Base-by-base conservation (phyloP, 2,797 vertebrate genomes). In the Hoplostethus atlanticus region DNA sequence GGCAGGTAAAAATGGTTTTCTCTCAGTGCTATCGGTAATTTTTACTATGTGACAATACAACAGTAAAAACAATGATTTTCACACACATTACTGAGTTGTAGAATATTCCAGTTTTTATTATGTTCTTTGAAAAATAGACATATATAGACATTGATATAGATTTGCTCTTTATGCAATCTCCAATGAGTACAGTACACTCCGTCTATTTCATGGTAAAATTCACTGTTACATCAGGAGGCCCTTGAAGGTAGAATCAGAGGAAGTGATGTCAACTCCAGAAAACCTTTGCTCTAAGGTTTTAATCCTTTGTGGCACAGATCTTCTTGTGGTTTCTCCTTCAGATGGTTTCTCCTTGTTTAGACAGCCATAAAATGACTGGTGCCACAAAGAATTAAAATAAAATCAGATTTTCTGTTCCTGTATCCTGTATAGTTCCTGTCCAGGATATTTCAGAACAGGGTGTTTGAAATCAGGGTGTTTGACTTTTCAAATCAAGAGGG, bases 91-190 rank as follows among this genome's bases (percentile, higher is more conserved):
- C 48, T 78, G 13, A 84, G 76, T 71, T 73, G 77, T 34, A 25
- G 17, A 50, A 71, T 81, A 81, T 71, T 76, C 73, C 50, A 68
- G 16, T 82, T 90, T 84, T 92, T 92, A 93, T 91, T 90, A 51
- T 86, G 66, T 90, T 89, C 15, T 81, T 91, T 84, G 42, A 92
- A 92, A 94, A 93, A 91, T 88, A 92, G 73, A 91, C 77, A 87
- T 64, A 64, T 80, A 76, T 71, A 84, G 66, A 82, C 71, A 80
- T 7, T 46, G 40, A 74, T 77, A 62, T 64, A 65, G 83, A 71
- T 79, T 69, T 80, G 31, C 76, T 83, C 38, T 65, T 82, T 77
- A 66, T 83, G 68, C 52, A 67, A 66, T 76, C 64, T 83, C 30
- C 30, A 63, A 46, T 71, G 30, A 60, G 34, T 57, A 56, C 71